phyloP scores from a whole-genome alignment of 2,888 invertebrate species.

The Thymelicus acteon region DNA sequence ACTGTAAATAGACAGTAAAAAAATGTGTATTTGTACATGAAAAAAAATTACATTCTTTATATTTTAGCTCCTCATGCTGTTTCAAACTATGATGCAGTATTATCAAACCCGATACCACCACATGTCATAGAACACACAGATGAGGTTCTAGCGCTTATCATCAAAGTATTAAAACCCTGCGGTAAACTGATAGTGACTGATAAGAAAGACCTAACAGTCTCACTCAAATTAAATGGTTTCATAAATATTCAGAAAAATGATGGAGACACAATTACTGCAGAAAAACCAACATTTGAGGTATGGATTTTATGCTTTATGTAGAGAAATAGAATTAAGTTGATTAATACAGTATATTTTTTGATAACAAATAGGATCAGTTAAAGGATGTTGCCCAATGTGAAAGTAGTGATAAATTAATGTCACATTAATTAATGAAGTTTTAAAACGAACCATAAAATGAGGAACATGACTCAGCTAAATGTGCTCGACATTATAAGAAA shows the following conservation, averaged over 20 bases:
- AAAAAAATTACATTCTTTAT: neutral
- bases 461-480: no score
- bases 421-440: no score
- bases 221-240: conserved; percentile 88
- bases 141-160: conserved; percentile 79
- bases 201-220: conserved; percentile 69
- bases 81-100: conserved; percentile 86
- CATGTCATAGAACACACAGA: conserved; percentile 70
- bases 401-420: no score
- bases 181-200: conserved; percentile 85
- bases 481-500: no score
- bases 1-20: no score
- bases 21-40: no score
- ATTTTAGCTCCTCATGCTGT: conserved; percentile 82
- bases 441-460: no score
- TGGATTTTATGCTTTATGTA: neutral
- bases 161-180: conserved; percentile 86
- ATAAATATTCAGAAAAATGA: conserved; percentile 65
- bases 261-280: conserved; percentile 70
- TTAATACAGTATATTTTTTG: no score
- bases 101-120: conserved; percentile 81
- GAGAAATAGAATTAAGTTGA: no score
- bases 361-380: no score
- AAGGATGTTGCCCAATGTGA: no score
- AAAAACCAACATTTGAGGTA: conserved; percentile 90